These are phyloP conservation scores for Idris sp. DNA, from an alignment of 1,140 invertebrate genomes.

Conservation along the genomic window DNA sequence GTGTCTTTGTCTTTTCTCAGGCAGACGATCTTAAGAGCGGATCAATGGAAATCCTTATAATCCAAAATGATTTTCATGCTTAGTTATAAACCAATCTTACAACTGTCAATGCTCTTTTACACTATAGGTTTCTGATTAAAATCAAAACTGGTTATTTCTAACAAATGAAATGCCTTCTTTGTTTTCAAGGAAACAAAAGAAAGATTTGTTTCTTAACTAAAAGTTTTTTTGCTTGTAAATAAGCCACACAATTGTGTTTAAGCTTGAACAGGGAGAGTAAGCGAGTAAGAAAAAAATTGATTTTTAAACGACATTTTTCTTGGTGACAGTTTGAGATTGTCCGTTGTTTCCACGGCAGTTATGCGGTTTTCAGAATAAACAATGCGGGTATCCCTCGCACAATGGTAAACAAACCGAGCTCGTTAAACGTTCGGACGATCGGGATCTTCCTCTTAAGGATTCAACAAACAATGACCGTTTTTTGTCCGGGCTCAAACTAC, in stretches of 20 bases:
- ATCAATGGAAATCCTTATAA: constrained; percentile 28
- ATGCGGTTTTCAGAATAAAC: constrained; percentile 52
- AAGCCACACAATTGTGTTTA: too few species aligned
- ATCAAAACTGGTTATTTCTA: too few species aligned
- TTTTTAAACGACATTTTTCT: too few species aligned
- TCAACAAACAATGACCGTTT: constrained; percentile 58
- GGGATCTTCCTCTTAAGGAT: constrained; percentile 56
- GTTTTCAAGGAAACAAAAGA: too few species aligned
- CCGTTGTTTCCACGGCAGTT: constrained; percentile 32
- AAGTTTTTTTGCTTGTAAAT: too few species aligned
- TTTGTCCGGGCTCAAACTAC: constrained; percentile 35
- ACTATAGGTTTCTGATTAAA: too few species aligned
- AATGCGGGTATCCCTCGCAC: constrained; percentile 22
- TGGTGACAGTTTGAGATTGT: constrained; percentile 26
- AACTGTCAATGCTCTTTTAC: too few species aligned
- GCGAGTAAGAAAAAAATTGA: neutral
- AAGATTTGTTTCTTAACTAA: too few species aligned
- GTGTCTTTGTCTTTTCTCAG: constrained; percentile 16
- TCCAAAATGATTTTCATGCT: constrained; percentile 6
- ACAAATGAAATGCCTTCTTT: too few species aligned
- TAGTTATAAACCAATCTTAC: constrained; percentile 35
- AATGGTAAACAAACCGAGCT: constrained; percentile 52
- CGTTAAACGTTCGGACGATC: constrained; percentile 48
- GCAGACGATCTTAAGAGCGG: neutral
- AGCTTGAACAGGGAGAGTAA: too few species aligned